Percentiles rank a stretch among this genome's conserved stretches.
These are phyloP conservation scores for Gadus macrocephalus DNA, from an alignment of 2,113 vertebrate species.

Conservation along the genomic window DNA sequence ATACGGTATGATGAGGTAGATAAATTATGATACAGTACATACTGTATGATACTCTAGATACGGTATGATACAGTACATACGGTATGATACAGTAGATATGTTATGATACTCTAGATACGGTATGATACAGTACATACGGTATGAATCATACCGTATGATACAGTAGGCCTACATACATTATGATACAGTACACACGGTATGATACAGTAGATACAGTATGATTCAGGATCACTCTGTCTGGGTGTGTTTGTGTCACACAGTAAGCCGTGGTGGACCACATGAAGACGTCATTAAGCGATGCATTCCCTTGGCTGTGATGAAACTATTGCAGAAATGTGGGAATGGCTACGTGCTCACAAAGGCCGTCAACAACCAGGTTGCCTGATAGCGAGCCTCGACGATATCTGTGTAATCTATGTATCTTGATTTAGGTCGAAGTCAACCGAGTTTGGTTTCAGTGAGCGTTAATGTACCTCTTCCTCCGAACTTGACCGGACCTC, in stretches of 20 bases:
- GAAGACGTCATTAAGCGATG: constrained; percentile 10
- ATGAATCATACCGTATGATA: too few relatives aligned
- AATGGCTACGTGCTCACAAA: too few relatives aligned
- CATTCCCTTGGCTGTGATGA: neutral
- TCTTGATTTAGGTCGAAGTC: too few relatives aligned
- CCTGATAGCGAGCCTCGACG: neutral
- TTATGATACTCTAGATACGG: too few relatives aligned
- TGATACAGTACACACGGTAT: too few relatives aligned
- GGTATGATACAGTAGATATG: too few relatives aligned
- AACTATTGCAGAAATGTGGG: neutral
- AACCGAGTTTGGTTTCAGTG: neutral
- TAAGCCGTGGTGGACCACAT: neutral
- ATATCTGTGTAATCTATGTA: neutral
- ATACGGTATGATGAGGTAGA: neutral
- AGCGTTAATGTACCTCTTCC: constrained; percentile 51
- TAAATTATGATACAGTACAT: too few relatives aligned
- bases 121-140: too few relatives aligned
- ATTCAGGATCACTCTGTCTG: neutral
- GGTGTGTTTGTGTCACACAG: neutral
- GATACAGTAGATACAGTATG: too few relatives aligned
- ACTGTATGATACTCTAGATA: too few relatives aligned
- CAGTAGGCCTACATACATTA: too few relatives aligned
- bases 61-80: too few relatives aligned
- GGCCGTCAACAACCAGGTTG: neutral
- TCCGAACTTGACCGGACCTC: constrained; percentile 51